Evolutionary conservation across 2,113 vertebrate genomes (phyloP).

Genomic region (Gymnobelideus leadbeateri): DNA sequence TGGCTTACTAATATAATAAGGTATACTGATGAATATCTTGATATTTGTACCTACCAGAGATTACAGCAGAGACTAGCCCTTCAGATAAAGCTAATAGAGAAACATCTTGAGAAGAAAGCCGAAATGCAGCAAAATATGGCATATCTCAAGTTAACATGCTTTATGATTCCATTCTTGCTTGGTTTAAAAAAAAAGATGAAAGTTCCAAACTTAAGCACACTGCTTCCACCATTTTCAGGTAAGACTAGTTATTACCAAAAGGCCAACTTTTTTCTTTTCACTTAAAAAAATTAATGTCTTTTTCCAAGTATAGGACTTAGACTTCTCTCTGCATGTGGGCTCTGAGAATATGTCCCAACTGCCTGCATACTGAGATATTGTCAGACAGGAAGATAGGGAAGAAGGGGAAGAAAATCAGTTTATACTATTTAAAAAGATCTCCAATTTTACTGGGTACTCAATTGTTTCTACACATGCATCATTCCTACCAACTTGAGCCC

Average conservation of each 20-base stretch:
- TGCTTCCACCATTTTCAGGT: conserved; percentile 84
- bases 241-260: conserved; percentile 40
- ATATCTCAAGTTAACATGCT: conserved; percentile 84
- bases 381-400: conserved; percentile 4
- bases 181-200: conserved; percentile 85
- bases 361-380: not conserved
- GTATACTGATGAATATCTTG: conserved; percentile 80
- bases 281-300: not conserved
- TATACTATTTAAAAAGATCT: not conserved
- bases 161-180: conserved; percentile 84
- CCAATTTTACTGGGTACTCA: not conserved
- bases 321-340: not conserved
- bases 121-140: conserved; percentile 80
- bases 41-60: conserved; percentile 81
- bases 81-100: conserved; percentile 83
- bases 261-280: not conserved
- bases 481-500: not conserved
- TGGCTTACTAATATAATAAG: conserved; percentile 79
- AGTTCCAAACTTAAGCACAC: conserved; percentile 81
- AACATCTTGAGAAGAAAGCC: conserved; percentile 81
- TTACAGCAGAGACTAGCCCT: conserved; percentile 83
- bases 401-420: not conserved
- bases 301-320: not conserved
- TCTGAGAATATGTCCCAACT: not conserved
- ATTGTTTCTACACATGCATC: not conserved